Evolutionary conservation across 2,888 invertebrate species (phyloP).

Genomic region (Clepsis dumicolana): DNA sequence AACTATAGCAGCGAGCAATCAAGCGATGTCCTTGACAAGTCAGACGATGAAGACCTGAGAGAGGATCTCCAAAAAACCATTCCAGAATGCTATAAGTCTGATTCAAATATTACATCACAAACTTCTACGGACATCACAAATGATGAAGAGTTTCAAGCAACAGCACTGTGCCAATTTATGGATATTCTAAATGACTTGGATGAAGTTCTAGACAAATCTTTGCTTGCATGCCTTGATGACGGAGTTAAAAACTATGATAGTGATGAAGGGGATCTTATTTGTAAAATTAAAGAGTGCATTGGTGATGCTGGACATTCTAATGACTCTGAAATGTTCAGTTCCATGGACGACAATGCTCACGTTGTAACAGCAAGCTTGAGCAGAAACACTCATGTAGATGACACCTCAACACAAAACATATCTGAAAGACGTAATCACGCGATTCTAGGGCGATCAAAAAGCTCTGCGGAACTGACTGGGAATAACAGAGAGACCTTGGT

Average conservation of each 20-base stretch:
- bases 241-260: constrained; percentile 70
- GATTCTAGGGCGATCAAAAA: constrained; percentile 73
- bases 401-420: constrained; percentile 57
- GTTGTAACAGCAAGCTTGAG: constrained; percentile 64
- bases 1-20: constrained; percentile 63
- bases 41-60: constrained; percentile 75
- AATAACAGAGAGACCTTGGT: constrained; percentile 61
- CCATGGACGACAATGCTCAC: constrained; percentile 75
- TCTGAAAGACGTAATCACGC: constrained; percentile 57
- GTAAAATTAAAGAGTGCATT: constrained; percentile 76
- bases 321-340: constrained; percentile 66
- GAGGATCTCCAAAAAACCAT: constrained; percentile 80
- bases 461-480: constrained; percentile 72
- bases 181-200: constrained; percentile 86
- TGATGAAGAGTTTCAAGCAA: constrained; percentile 81
- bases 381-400: constrained; percentile 56
- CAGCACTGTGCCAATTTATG: constrained; percentile 82
- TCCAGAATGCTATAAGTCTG: constrained; percentile 79
- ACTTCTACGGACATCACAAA: constrained; percentile 73
- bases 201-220: constrained; percentile 85
- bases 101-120: constrained; percentile 78
- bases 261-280: constrained; percentile 80
- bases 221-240: constrained; percentile 78
- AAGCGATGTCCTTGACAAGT: constrained; percentile 68
- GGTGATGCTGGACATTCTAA: constrained; percentile 60